These are phyloP conservation scores for Anseranas semipalmata DNA, from an alignment of 2,113 vertebrate species.

Conservation along the genomic window DNA sequence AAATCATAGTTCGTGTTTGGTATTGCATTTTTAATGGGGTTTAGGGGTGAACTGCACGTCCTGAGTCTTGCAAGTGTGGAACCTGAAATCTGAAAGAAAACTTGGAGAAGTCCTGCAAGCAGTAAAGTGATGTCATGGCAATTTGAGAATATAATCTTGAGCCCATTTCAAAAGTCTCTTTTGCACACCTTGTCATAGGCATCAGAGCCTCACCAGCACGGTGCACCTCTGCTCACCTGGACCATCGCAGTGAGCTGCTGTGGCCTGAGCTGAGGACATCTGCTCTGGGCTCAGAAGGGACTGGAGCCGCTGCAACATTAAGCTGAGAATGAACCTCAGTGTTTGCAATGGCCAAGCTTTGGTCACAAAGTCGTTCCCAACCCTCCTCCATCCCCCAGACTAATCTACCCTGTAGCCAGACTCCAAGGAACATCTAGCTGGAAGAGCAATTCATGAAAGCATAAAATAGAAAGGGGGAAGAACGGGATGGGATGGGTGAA, in stretches of 20 bases:
- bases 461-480: background rate
- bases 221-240: background rate
- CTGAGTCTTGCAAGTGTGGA: fast-evolving
- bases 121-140: background rate
- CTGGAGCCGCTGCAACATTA: fast-evolving
- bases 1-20: background rate
- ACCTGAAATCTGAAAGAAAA: background rate
- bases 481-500: background rate
- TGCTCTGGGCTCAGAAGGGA: fast-evolving
- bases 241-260: background rate
- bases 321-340: background rate
- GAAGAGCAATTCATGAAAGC: background rate
- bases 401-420: background rate
- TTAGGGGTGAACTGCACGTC: background rate
- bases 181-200: background rate
- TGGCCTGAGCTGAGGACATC: background rate
- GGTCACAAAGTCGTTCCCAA: background rate
- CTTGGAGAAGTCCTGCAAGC: background rate
- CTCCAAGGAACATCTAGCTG: background rate
- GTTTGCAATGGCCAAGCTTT: background rate
- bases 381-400: background rate
- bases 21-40: background rate
- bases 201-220: background rate
- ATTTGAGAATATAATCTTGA: background rate
- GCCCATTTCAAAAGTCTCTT: background rate